Percentiles rank a stretch among this genome's conserved stretches.
Conservation (phyloP, 1,140 invertebrate genomes). For the Cydia strobilella region DNA sequence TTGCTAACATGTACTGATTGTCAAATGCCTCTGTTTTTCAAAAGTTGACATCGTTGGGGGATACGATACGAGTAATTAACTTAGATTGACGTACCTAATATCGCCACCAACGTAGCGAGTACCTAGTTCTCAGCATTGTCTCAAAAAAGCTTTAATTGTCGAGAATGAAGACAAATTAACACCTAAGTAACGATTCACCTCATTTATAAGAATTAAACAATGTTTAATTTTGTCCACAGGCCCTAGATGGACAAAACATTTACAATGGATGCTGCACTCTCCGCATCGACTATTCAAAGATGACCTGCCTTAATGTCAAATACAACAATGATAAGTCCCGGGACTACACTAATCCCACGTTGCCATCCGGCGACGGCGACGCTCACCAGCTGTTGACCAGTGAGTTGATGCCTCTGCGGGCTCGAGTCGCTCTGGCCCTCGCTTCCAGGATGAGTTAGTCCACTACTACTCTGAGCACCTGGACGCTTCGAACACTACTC, state of each 20-base stretch:
- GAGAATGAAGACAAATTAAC: too few species aligned
- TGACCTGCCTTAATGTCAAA: constrained; percentile 98
- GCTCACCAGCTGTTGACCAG: constrained; percentile 84
- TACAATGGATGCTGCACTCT: constrained; percentile 99
- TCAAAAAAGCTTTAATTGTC: too few species aligned
- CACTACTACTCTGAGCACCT: constrained; percentile 67
- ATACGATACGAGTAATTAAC: too few species aligned
- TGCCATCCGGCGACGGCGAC: constrained; percentile 94
- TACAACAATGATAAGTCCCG: constrained; percentile 99
- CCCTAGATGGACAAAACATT: constrained; percentile 98
- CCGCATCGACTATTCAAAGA: constrained; percentile 99
- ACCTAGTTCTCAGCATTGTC: too few species aligned
- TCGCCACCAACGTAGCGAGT: too few species aligned
- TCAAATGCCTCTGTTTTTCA: background rate
- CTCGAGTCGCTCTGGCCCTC: constrained; percentile 77
- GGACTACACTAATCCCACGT: constrained; percentile 98
- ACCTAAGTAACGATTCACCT: too few species aligned
- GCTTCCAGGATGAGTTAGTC: constrained; percentile 78
- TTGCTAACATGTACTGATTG: background rate
- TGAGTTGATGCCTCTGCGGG: constrained; percentile 83
- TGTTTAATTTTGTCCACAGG: constrained; percentile 80
- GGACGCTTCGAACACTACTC: constrained; percentile 57
- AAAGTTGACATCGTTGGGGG: too few species aligned
- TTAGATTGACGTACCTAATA: too few species aligned
- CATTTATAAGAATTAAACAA: background rate